Conservation (phyloP, 2,113 vertebrate species). For the Notarius lentiginosus region DNA sequence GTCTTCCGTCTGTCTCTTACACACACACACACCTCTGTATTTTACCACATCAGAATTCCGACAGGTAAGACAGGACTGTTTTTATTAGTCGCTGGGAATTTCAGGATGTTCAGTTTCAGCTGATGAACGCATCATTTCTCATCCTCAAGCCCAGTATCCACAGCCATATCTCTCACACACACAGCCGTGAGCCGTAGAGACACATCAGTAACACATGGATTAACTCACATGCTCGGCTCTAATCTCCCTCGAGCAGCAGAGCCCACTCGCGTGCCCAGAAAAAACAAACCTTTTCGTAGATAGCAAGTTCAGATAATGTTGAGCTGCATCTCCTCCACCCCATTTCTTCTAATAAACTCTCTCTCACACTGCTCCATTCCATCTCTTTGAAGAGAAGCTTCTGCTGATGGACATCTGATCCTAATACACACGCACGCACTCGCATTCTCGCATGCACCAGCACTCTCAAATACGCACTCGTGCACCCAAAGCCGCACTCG, state of each 20-base stretch:
- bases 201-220: conserved; percentile 51
- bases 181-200: conserved; percentile 25
- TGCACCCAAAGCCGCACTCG: background rate
- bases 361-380: background rate
- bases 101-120: background rate
- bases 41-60: background rate
- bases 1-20: background rate
- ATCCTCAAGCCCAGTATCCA: background rate
- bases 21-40: background rate
- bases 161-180: background rate
- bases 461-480: background rate
- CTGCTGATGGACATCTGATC: background rate
- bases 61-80: background rate
- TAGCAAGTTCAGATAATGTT: conserved; percentile 18
- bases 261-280: conserved; percentile 40
- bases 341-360: background rate
- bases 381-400: background rate
- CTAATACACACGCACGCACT: background rate
- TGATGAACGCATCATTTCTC: background rate
- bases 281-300: conserved; percentile 16
- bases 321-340: background rate
- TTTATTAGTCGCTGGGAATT: background rate
- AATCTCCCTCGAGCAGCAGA: conserved; percentile 45
- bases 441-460: background rate
- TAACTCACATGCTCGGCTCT: conserved; percentile 53